Conservation (phyloP, 2,797 vertebrate species). For the Rhabdophis nuchalis region DNA sequence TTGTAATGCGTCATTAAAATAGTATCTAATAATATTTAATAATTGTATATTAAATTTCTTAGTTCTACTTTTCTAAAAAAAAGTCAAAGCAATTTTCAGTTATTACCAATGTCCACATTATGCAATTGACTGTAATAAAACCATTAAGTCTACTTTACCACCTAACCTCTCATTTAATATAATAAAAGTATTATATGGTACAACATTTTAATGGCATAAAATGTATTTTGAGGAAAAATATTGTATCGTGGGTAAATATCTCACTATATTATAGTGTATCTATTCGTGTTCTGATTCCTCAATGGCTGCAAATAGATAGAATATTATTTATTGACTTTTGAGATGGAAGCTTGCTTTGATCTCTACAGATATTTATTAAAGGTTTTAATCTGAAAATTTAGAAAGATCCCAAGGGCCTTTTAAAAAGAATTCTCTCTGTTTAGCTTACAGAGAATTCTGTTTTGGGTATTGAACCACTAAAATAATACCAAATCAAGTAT, state of each 20-base stretch:
- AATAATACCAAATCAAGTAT: neutral
- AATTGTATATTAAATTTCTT: neutral
- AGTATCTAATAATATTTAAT: neutral
- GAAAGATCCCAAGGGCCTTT: conserved; percentile 14
- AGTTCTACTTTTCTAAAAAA: neutral
- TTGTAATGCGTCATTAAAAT: neutral
- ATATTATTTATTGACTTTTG: conserved; percentile 25
- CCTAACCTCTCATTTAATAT: neutral
- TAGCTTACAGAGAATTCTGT: conserved; percentile 1
- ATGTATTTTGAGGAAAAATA: neutral
- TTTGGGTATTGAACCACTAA: neutral
- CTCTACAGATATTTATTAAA: conserved; percentile 23
- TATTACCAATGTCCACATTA: neutral
- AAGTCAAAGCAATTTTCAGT: conserved; percentile 1
- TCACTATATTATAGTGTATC: conserved; percentile 1
- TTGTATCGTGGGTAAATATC: neutral
- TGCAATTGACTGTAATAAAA: conserved; percentile 5
- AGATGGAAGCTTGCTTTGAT: conserved; percentile 21
- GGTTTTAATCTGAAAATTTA: conserved; percentile 20
- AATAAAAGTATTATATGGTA: conserved; percentile 9
- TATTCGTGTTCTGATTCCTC: conserved; percentile 6
- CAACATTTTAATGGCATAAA: conserved; percentile 7
- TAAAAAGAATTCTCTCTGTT: neutral
- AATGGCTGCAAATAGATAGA: conserved; percentile 17
- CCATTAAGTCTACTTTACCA: conserved; percentile 3